Conservation (phyloP, 2,797 vertebrate species). For the Sebastes vulpes region DNA sequence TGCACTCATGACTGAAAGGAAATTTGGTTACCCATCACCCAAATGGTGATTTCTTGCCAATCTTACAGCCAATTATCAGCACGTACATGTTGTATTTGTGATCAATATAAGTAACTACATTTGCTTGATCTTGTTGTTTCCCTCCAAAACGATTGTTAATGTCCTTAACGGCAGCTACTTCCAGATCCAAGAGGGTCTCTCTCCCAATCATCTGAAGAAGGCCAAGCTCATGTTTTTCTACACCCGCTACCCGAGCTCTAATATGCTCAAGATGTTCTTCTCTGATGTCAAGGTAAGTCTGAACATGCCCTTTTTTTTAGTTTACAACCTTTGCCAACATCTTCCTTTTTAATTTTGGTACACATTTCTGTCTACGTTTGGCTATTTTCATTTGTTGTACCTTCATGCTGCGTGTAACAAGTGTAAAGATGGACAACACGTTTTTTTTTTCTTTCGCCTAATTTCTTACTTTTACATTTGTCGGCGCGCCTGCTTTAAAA, state of each 20-base stretch:
- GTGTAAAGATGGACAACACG: not conserved
- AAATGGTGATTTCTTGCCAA: conserved; percentile 41
- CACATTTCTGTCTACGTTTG: not conserved
- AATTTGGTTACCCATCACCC: conserved; percentile 62
- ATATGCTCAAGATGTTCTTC: conserved; percentile 99
- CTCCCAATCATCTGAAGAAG: conserved; percentile 99
- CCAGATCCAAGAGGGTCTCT: conserved; percentile 99
- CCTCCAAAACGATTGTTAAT: conserved; percentile 31
- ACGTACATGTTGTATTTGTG: conserved; percentile 7
- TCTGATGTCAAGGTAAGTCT: conserved; percentile 97
- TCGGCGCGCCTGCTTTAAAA: conserved; percentile 17
- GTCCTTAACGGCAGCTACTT: conserved; percentile 90
- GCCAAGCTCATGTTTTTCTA: conserved; percentile 99
- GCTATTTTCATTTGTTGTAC: not conserved
- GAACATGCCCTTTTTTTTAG: conserved; percentile 1
- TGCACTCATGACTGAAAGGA: conserved; percentile 52
- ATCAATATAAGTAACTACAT: conserved; percentile 4
- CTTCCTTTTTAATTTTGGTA: not conserved
- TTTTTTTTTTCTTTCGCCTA: not conserved
- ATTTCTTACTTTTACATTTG: conserved; percentile 20
- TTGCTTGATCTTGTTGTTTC: conserved; percentile 12
- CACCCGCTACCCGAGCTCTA: conserved; percentile 97
- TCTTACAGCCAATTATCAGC: conserved; percentile 20
- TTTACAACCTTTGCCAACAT: not conserved
- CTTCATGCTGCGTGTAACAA: not conserved